These are phyloP conservation scores for Hylomyscus alleni DNA, from an alignment of 2,797 vertebrate genomes.

Conservation along the genomic window DNA sequence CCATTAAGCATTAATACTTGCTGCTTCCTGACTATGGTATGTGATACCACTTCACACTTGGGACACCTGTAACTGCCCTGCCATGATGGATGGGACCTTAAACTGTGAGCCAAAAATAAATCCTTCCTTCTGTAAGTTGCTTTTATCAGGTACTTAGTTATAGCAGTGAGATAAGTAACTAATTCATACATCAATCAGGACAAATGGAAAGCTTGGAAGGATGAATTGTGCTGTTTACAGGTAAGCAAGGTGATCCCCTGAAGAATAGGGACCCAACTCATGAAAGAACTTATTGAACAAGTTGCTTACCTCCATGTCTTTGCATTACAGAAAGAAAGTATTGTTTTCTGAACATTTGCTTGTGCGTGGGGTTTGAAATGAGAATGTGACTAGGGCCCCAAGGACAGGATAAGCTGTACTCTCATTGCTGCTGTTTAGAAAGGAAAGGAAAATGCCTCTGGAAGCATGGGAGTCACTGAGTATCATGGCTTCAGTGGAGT, in stretches of 20 bases:
- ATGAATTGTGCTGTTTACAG: neutral
- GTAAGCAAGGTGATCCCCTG: neutral
- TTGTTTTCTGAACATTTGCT: slow-evolving; percentile 30
- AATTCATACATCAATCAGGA: neutral
- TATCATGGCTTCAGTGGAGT: neutral
- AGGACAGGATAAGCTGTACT: neutral
- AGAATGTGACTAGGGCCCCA: neutral
- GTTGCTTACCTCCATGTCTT: neutral
- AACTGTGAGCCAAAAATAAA: neutral
- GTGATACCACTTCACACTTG: neutral
- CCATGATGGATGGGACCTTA: neutral
- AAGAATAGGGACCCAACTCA: neutral
- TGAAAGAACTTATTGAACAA: neutral
- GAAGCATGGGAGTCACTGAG: neutral
- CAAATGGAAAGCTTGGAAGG: neutral
- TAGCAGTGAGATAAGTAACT: neutral
- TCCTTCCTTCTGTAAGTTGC: neutral
- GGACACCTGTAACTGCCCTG: neutral
- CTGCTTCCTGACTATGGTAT: neutral
- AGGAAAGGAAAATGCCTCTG: neutral
- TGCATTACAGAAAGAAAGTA: neutral
- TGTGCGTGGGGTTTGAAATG: neutral
- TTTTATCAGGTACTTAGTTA: neutral
- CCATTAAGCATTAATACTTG: neutral
- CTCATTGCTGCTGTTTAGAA: neutral